phyloP scores from a whole-genome alignment of 1,140 invertebrate genomes.

The Drosophila sulfurigaster region DNA sequence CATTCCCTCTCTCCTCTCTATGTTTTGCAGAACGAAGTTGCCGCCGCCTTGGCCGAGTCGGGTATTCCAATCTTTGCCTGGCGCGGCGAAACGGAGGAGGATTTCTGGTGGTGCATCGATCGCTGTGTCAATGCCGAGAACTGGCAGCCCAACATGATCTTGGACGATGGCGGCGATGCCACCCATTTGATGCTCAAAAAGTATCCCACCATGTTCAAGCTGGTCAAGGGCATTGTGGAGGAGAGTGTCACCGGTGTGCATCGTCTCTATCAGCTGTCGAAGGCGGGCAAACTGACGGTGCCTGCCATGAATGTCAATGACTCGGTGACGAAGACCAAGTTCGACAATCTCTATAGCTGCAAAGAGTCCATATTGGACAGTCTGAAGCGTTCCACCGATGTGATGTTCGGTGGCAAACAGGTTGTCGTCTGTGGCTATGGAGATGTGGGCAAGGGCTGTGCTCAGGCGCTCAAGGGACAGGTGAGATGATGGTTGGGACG shows the following conservation, averaged over 20 bases:
- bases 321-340: constrained; percentile 99
- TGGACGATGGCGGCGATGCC: constrained; percentile 98
- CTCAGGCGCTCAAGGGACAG: constrained; percentile 96
- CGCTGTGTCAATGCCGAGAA: constrained; percentile 95
- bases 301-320: constrained; percentile 99
- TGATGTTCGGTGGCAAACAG: constrained; percentile 99
- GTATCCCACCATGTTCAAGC: constrained; percentile 97
- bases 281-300: constrained; percentile 97
- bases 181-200: constrained; percentile 99
- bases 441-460: constrained; percentile 99
- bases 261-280: constrained; percentile 97
- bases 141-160: constrained; percentile 99
- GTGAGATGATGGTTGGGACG: constrained; percentile 16
- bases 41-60: constrained; percentile 96
- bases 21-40: constrained; percentile 94
- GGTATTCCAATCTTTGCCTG: constrained; percentile 97
- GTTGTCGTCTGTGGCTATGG: constrained; percentile 98
- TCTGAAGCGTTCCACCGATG: constrained; percentile 87
- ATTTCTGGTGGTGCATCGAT: constrained; percentile 99
- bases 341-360: constrained; percentile 90
- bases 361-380: constrained; percentile 84
- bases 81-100: constrained; percentile 98
- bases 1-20: background rate
- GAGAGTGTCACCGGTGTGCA: constrained; percentile 99
- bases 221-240: constrained; percentile 98